Base-by-base conservation (phyloP, 2,113 vertebrate genomes). In the Notarius lentiginosus region DNA sequence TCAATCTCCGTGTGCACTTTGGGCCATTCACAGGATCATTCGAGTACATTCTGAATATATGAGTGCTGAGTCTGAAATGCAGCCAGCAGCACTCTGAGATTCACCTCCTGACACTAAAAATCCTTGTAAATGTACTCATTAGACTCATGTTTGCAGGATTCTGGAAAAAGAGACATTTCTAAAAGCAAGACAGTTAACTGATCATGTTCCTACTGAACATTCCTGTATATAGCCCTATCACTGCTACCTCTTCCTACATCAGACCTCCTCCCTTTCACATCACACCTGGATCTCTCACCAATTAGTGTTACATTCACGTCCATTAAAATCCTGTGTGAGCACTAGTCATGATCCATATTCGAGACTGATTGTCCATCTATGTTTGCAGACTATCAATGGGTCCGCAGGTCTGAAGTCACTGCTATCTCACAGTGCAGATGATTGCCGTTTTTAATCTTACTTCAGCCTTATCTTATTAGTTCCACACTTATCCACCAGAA, bases 371-470 rank as follows among this genome's bases (percentile, higher is more conserved):
- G 84, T 72, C 73, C 68, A 47, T 83, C 83, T 55, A 22, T 80
- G 66, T 81, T 83, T 8, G 73, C 49, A 84, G 30, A 66, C 27
- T 49, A 70, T 63, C 20, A 72, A 41, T 79, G 66, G 58, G 79
- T 83, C 55, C 85, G 79, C n/a, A 83, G 81, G 11, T 63, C 76
- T 82, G 24, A 83, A 34, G 65, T 77, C 66, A 77, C 60, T 56
- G 34, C 55, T 82, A 63, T 58, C 68, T 80, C 47, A 76, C 70
- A 17, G 88, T 87, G 86, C 79, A 56, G 65, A 55, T 94, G 93
- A 95, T 94, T 94, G 92, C 90, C 87, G 92, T 89, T 89, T 92
- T 94, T 95, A 92, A 94, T 95, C 94, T 94, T 93, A 84, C 65
- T 82, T 91, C 91, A 93, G 90, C 89, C 89, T 89, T 83, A 63